Percentiles rank a stretch among this genome's conserved stretches.
Conservation (phyloP, 1,140 invertebrate genomes). For the Diachasmimorpha longicaudata region DNA sequence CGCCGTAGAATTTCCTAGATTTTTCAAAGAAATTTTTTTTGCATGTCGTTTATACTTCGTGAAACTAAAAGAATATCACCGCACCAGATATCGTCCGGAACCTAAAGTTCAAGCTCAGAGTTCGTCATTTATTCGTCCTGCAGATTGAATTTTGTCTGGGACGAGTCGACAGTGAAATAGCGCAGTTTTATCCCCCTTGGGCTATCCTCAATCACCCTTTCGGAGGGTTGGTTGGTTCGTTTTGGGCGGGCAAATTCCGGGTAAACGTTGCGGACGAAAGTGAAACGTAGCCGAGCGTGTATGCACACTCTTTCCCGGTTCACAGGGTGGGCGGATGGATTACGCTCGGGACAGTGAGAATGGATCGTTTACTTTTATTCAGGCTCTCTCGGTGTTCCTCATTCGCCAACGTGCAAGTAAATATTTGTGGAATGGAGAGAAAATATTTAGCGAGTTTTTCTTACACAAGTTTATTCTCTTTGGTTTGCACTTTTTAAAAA, state of each 20-base stretch:
- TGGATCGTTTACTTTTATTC: conserved; percentile 49
- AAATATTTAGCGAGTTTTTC: neutral
- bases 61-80: no score
- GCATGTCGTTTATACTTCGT: no score
- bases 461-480: no score
- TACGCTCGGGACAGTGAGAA: conserved; percentile 23
- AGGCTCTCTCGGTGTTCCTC: conserved; percentile 30
- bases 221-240: conserved; percentile 22
- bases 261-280: conserved; percentile 13
- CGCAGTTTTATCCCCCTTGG: neutral
- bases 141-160: conserved; percentile 49
- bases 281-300: conserved; percentile 31
- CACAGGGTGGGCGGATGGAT: neutral
- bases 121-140: conserved; percentile 31
- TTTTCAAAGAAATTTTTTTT: no score
- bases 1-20: no score
- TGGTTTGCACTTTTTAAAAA: no score
- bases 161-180: conserved; percentile 15
- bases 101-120: neutral
- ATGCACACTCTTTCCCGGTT: conserved; percentile 1
- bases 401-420: neutral
- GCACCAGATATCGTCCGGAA: no score
- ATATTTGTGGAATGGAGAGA: neutral
- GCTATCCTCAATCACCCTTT: neutral
- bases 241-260: neutral